These are phyloP conservation scores for Ommatoiulus sabulosus DNA, from an alignment of 2,888 invertebrate species.

Conservation along the genomic window DNA sequence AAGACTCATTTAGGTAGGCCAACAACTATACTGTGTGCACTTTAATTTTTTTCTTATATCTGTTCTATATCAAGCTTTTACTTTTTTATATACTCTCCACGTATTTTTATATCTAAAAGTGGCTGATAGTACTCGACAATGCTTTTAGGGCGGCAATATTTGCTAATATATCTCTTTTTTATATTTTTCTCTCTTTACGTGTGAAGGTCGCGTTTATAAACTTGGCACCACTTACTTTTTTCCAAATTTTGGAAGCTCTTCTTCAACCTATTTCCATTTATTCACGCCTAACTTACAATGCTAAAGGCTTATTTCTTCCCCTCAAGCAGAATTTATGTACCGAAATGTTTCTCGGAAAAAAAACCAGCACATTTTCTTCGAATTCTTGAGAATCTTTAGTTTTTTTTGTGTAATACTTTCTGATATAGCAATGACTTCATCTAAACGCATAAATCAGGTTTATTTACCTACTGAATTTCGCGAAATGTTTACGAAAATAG, in stretches of 20 bases:
- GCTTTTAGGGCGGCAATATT: slow-evolving; percentile 29
- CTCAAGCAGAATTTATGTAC: background rate
- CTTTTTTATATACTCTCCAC: background rate
- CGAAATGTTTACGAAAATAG: background rate
- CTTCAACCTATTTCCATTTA: slow-evolving; percentile 10
- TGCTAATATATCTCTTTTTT: background rate
- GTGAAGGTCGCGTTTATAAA: slow-evolving; percentile 15
- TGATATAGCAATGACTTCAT: background rate
- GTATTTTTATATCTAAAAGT: slow-evolving; percentile 23
- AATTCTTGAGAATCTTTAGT: background rate
- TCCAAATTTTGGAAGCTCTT: background rate
- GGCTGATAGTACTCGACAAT: slow-evolving; percentile 34
- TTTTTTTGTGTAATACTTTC: background rate
- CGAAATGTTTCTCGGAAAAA: background rate
- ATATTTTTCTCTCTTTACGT: background rate
- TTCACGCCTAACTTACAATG: background rate
- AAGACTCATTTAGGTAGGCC: slow-evolving; percentile 58
- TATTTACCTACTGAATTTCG: background rate
- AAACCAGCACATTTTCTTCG: background rate
- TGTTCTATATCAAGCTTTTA: slow-evolving; percentile 10
- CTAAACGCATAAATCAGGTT: background rate
- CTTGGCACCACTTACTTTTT: background rate
- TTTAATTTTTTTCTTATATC: slow-evolving; percentile 47
- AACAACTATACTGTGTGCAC: slow-evolving; percentile 32
- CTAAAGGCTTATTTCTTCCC: background rate